Conservation (phyloP, 2,113 vertebrate species). For the Plestiodon gilberti region DNA sequence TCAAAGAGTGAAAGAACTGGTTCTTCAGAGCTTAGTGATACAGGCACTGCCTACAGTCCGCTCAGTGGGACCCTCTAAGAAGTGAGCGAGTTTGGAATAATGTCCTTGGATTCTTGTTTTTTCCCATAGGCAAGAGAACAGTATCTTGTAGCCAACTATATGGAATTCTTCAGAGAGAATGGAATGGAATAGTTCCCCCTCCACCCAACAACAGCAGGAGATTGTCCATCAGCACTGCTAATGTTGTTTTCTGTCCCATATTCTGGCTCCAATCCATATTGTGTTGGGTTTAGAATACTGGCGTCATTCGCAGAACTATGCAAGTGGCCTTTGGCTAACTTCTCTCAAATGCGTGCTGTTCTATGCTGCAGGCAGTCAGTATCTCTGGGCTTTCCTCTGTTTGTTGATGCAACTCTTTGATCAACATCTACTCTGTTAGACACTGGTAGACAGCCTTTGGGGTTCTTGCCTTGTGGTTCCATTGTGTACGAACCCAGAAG, state of each 20-base stretch:
- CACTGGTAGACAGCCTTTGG: background rate
- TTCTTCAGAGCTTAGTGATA: background rate
- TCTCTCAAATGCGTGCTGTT: constrained; percentile 8
- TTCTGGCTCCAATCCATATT: constrained; percentile 27
- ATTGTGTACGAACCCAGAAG: background rate
- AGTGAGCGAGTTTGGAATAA: background rate
- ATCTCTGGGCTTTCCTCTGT: background rate
- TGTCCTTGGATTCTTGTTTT: background rate
- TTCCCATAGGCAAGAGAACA: constrained; percentile 13
- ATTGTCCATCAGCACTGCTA: constrained; percentile 31
- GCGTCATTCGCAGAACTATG: constrained; percentile 34
- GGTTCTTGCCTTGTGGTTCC: background rate
- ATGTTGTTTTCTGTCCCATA: constrained; percentile 42
- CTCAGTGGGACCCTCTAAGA: constrained; percentile 10
- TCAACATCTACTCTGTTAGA: constrained; percentile 5
- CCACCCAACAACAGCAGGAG: constrained; percentile 40
- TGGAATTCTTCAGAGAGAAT: constrained; percentile 32
- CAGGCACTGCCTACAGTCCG: background rate
- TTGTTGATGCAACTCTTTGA: constrained; percentile 17
- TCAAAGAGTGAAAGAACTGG: background rate
- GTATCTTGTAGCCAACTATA: constrained; percentile 12
- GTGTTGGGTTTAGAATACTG: constrained; percentile 29
- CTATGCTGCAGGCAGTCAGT: constrained; percentile 1
- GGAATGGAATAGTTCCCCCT: constrained; percentile 15
- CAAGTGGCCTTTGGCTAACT: constrained; percentile 37